Percentiles rank a stretch among this genome's conserved stretches.
These are phyloP conservation scores for Antheraea assamensis DNA, from an alignment of 2,888 invertebrate genomes.

Conservation along the genomic window DNA sequence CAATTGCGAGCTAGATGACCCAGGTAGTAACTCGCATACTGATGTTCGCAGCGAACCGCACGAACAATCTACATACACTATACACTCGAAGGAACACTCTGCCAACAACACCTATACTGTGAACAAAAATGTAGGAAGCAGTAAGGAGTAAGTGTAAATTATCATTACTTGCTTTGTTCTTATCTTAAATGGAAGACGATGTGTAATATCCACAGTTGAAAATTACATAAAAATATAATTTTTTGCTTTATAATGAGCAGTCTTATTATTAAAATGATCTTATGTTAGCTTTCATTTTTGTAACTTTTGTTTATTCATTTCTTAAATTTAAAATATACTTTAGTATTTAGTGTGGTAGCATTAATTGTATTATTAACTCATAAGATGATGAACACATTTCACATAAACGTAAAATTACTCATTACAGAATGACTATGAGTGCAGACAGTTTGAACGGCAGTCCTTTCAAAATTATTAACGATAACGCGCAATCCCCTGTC, in stretches of 20 bases:
- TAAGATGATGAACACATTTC: neutral
- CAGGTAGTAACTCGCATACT: neutral
- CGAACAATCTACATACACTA: conserved; percentile 55
- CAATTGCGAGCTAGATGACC: neutral
- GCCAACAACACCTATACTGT: conserved; percentile 59
- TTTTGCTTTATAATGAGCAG: neutral
- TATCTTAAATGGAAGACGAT: neutral
- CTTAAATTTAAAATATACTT: neutral
- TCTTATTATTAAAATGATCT: neutral
- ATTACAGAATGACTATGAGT: conserved; percentile 73
- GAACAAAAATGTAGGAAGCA: conserved; percentile 55
- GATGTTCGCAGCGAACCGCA: conserved; percentile 27
- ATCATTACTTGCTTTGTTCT: neutral
- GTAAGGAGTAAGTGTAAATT: conserved; percentile 61
- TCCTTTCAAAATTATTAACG: conserved; percentile 50
- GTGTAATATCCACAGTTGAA: too few species aligned
- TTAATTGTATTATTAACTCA: too few species aligned
- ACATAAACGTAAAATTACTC: neutral
- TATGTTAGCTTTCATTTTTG: neutral
- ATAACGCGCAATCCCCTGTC: conserved; percentile 50
- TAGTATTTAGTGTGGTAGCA: too few species aligned
- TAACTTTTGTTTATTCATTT: neutral
- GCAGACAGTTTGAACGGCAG: conserved; percentile 76
- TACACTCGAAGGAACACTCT: conserved; percentile 45
- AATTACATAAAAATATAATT: too few species aligned